A percentile compares a stretch with the other conserved stretches of the same genome.
These are phyloP conservation scores for Neodon shergylaensis DNA, from an alignment of 2,113 vertebrate species.

Conservation along the genomic window DNA sequence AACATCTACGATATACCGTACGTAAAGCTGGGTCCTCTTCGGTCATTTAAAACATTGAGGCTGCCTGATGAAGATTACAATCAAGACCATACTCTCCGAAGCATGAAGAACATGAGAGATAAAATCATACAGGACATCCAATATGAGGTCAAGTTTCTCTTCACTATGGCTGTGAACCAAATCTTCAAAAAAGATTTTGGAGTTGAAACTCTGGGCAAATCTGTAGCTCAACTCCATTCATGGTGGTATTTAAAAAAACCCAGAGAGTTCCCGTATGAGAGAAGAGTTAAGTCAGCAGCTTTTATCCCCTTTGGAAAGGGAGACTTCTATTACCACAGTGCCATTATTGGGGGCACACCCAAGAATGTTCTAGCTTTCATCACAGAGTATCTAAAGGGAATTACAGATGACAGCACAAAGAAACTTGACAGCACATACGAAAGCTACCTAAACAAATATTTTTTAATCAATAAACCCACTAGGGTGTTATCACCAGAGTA, in stretches of 20 bases:
- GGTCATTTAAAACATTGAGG: constrained; percentile 43
- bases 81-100: constrained; percentile 52
- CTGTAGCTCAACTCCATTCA: constrained; percentile 73
- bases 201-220: constrained; percentile 75
- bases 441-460: constrained; percentile 79
- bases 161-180: constrained; percentile 72
- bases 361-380: constrained; percentile 48
- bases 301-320: constrained; percentile 73
- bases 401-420: constrained; percentile 46
- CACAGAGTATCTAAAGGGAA: constrained; percentile 36
- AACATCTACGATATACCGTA: not conserved
- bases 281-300: constrained; percentile 51
- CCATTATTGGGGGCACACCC: constrained; percentile 75
- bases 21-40: constrained; percentile 45
- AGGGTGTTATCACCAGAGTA: constrained; percentile 82
- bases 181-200: constrained; percentile 71
- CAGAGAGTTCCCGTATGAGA: constrained; percentile 73
- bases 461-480: constrained; percentile 77
- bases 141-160: constrained; percentile 77
- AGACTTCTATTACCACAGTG: constrained; percentile 79
- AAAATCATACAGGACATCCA: constrained; percentile 13
- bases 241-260: constrained; percentile 60
- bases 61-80: fast-evolving
- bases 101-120: constrained; percentile 56
- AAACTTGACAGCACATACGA: constrained; percentile 66